A percentile compares a stretch with the other conserved stretches of the same genome.
Conservation (phyloP, 2,888 invertebrate species). For the Noctua comes region DNA sequence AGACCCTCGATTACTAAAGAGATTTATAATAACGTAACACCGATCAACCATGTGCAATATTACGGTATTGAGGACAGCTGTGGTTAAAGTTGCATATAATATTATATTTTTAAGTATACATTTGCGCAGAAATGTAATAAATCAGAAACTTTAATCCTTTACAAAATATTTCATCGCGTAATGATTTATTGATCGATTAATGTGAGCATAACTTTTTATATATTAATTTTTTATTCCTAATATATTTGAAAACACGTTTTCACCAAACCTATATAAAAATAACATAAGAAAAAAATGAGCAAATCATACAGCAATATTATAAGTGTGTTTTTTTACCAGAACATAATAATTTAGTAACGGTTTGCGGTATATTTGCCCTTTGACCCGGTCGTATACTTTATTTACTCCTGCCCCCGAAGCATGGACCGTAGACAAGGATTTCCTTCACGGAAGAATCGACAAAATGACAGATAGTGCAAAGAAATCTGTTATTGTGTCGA, state of each 20-base stretch:
- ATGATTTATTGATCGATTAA: background rate
- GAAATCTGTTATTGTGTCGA: too few species aligned
- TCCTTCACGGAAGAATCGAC: too few species aligned
- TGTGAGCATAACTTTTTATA: background rate
- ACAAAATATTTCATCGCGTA: slow-evolving; percentile 7
- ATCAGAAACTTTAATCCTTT: slow-evolving; percentile 32
- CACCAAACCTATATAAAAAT: background rate
- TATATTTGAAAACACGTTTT: background rate
- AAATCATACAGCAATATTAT: background rate
- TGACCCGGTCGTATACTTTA: slow-evolving; percentile 22
- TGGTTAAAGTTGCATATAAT: slow-evolving; percentile 19
- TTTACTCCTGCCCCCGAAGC: too few species aligned
- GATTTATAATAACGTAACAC: slow-evolving; percentile 27
- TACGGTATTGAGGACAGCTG: slow-evolving; percentile 47
- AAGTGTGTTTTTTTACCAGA: background rate
- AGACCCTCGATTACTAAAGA: slow-evolving; percentile 32
- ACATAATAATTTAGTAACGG: background rate
- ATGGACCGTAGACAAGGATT: too few species aligned
- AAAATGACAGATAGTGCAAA: too few species aligned
- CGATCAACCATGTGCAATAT: slow-evolving; percentile 24
- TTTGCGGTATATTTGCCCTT: slow-evolving; percentile 25
- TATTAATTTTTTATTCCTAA: background rate
- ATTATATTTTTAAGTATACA: background rate
- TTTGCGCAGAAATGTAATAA: slow-evolving; percentile 6
- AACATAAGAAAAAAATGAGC: background rate